Conservation (phyloP, 1,140 invertebrate species). For the Drosophila quadrilineata region DNA sequence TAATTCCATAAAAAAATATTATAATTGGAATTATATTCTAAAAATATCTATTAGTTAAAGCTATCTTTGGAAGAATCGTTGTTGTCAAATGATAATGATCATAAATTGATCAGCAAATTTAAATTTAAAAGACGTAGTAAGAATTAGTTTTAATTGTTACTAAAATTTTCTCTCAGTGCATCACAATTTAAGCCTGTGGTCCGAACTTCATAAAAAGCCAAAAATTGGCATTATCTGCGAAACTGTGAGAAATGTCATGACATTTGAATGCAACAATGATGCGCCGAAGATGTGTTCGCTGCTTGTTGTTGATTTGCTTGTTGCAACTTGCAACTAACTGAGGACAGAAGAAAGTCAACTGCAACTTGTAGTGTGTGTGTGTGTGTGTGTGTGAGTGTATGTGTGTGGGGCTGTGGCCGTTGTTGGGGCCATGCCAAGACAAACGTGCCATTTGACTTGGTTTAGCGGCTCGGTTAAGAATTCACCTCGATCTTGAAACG, state of each 20-base stretch:
- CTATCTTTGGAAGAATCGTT: too few relatives aligned
- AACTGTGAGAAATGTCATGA: slow-evolving; percentile 63
- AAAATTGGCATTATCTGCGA: slow-evolving; percentile 54
- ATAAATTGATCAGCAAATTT: too few relatives aligned
- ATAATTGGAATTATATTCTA: too few relatives aligned
- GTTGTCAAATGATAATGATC: too few relatives aligned
- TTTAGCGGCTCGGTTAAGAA: slow-evolving; percentile 48
- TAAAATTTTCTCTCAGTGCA: neutral
- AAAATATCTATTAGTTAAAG: too few relatives aligned
- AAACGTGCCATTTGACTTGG: slow-evolving; percentile 58
- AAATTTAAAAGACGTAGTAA: too few relatives aligned
- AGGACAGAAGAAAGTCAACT: slow-evolving; percentile 29
- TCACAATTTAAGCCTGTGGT: too few relatives aligned
- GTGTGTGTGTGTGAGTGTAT: too few relatives aligned
- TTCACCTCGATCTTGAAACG: slow-evolving; percentile 80
- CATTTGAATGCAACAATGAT: slow-evolving; percentile 42
- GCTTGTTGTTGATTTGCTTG: slow-evolving; percentile 6
- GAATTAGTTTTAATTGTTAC: too few relatives aligned
- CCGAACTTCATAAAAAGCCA: slow-evolving; percentile 50
- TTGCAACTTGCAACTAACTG: neutral
- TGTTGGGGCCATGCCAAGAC: neutral
- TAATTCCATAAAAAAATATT: too few relatives aligned
- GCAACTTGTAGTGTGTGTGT: too few relatives aligned
- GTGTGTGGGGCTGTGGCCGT: neutral
- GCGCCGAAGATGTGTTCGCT: neutral